phyloP scores from a whole-genome alignment of 2,888 invertebrate genomes.

The Theretra japonica region DNA sequence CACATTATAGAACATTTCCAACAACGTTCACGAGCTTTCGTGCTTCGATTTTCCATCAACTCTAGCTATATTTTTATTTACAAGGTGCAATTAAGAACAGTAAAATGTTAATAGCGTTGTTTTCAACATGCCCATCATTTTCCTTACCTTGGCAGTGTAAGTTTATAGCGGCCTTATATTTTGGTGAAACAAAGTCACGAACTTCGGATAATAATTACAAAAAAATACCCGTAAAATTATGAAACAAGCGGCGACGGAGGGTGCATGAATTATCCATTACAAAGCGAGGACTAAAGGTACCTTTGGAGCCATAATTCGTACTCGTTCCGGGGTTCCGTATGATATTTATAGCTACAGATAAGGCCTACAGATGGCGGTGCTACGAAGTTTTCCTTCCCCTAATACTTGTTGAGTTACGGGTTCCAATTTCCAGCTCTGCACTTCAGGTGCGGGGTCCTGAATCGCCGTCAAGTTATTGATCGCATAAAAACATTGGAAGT shows the following conservation, averaged over 20 bases:
- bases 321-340: conserved; percentile 71
- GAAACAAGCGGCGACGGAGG: conserved; percentile 63
- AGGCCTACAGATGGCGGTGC: conserved; percentile 81
- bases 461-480: conserved; percentile 48
- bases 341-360: conserved; percentile 81
- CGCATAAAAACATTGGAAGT: conserved; percentile 15
- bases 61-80: conserved; percentile 5
- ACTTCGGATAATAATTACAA: conserved; percentile 70
- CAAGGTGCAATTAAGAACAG: conserved; percentile 11
- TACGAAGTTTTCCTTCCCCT: conserved; percentile 80
- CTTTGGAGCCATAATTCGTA: conserved; percentile 76
- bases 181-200: conserved; percentile 55
- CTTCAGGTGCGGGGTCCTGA: conserved; percentile 70
- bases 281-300: conserved; percentile 68
- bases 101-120: conserved; percentile 22
- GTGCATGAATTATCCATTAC: conserved; percentile 84
- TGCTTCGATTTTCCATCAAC: neutral
- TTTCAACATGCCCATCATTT: conserved; percentile 25
- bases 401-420: conserved; percentile 84
- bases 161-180: conserved; percentile 32
- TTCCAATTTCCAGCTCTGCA: conserved; percentile 80
- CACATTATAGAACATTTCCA: no score
- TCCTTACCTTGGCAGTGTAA: conserved; percentile 7
- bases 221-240: conserved; percentile 74
- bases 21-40: neutral